Evolutionary conservation across 1,140 invertebrate species (phyloP), one percentile per base, ranked within the genome.

Genomic region (Bombus terrestris): DNA sequence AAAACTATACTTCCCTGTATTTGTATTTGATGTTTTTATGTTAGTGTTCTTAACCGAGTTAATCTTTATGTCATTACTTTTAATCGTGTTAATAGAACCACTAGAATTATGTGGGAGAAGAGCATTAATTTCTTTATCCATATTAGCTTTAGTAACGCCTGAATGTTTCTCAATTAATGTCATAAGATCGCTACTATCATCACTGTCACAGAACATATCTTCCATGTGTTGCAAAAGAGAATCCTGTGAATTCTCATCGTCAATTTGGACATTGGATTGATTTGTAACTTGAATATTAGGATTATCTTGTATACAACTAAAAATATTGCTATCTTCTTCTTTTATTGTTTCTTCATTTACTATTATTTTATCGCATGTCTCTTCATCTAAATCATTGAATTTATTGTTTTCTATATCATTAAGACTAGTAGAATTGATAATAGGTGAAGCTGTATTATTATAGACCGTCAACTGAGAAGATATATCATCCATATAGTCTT

Each of bases 191-290:
- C 86, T 93, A 64, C 92, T 94, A 39, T 94, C 93, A 12, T 94
- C 92, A 47, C 93, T 94, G n/a, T 94, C 93, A 57, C 93, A 92
- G 82, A 94, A 94, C 93, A 94, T 94, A 66, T 93, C 92, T 32
- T 94, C 92, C 88, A 94, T 90, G 39, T 93, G 90, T 85, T 92
- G 92, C 39, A 94, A 77, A 41, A 94, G 41, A 0, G 93, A 93
- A 82, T 94, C 93, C 73, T 91, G 91, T 0, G 93, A 92, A 74
- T 91, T 88, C 25, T 93, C 90, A 35, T 91, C 88, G 3, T 90
- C 86, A 28, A 90, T 88, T 39, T 53, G 47, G 35, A 83, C 18
- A 69, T 1, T 59, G n/a, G n/a, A 68, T 53, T 43, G 47, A 53
- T 81, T 74, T 18, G 13, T n/a, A 9, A 59, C 41, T 41, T 76